Conservation (phyloP, 1,140 invertebrate species). For the Drosophila nasuta region DNA sequence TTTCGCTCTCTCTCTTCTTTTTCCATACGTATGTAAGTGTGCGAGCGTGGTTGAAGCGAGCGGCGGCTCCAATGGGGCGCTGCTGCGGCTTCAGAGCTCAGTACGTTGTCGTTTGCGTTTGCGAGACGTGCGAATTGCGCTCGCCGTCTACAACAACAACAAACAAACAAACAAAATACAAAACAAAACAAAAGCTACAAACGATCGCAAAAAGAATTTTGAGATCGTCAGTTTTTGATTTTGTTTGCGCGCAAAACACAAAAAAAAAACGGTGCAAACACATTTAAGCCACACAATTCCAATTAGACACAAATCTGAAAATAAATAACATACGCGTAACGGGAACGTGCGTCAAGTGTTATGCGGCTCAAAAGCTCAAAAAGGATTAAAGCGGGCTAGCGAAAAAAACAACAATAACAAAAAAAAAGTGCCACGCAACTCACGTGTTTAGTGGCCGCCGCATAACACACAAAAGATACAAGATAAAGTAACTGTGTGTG, state of each 20-base stretch:
- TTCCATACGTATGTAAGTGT: neutral
- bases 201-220: neutral
- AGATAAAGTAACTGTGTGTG: conserved; percentile 15
- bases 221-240: conserved; percentile 16
- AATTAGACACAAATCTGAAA: conserved; percentile 2
- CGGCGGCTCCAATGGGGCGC: conserved; percentile 52
- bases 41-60: conserved; percentile 21
- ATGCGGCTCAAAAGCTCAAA: conserved; percentile 31
- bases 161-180: neutral
- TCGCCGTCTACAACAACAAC: conserved; percentile 24
- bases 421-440: conserved; percentile 15
- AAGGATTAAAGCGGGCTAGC: conserved; percentile 35
- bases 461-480: conserved; percentile 27
- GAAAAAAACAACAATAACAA: neutral
- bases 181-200: neutral
- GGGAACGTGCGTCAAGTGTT: conserved; percentile 9
- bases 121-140: conserved; percentile 69
- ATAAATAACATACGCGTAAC: neutral
- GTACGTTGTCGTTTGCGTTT: conserved; percentile 69
- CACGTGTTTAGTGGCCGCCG: conserved; percentile 31
- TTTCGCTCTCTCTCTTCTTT: conserved; percentile 12
- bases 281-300: conserved; percentile 1
- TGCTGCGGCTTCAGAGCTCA: conserved; percentile 56
- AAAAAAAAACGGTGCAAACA: neutral
- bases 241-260: conserved; percentile 37